Base-by-base conservation (phyloP, 2,888 invertebrate genomes). In the Patella pellucida region DNA sequence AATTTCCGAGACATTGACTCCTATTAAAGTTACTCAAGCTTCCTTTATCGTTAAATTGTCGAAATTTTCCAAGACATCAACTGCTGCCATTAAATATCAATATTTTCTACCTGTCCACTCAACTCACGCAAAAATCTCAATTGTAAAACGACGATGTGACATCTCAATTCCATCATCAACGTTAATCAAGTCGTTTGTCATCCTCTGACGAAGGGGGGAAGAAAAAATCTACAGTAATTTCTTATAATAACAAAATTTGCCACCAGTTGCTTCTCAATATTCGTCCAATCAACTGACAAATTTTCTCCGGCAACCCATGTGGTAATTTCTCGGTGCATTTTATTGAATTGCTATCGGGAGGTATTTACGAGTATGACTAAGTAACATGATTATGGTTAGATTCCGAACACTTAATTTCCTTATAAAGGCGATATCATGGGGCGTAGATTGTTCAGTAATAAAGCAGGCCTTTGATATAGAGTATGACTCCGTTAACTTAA, bases 291-390 rank as follows among this genome's bases (percentile, higher is more conserved):
- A 62, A 23, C 19, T 23, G 14, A 23, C 23, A 62, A 62, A 62
- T 62, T 62, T 62, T 23, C 62, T 62, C 41, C 41, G 41, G 9
- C 41, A 41, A 41, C 41, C 41, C 41, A 41, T 19, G 23, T 23
- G 23, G 62, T 62, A 62, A 62, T 62, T 62, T 62, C 62, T 62
- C 23, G 62, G 12, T 62, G 19, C 12, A 62, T 23, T 62, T 62
- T 62, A 62, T 62, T 62, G 23, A 62, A 62, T 62, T 23, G 62
- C 62, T 62, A 14, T 19, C 19, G 62, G 23, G 62, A 23, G 62
- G 62, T 62, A 62, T 23, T 23, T 62, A 23, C 19, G 62, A 62
- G 62, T 62, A 62, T 62, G 62, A 62, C 62, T 62, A 62, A 62
- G 62, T 62, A 62, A 62, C 62, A 23, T 23, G 62, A 62, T 62